Evolutionary conservation across 2,113 vertebrate species (phyloP), one percentile per base, ranked within the genome.

Genomic region (Psephotus haematonotus): DNA sequence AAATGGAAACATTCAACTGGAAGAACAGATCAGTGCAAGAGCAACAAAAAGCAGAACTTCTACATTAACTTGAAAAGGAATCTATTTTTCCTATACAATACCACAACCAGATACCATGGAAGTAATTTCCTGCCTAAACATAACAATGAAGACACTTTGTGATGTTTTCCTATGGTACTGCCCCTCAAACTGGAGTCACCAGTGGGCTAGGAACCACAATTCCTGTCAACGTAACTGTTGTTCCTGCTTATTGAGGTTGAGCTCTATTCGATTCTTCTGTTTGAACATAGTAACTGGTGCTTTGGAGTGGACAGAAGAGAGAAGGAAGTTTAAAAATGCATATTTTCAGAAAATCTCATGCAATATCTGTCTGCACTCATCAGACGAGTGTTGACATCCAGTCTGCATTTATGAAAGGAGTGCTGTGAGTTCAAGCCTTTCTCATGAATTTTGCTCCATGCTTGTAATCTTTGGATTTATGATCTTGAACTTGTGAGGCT

Each of bases 391-490:
- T 44, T 79, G 37, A 68, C 15, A 43, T 43, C 15, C 23, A 76
- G 25, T 50, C 43, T 92, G 76, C 64, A 86, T 93, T 92, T 2
- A 4, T 77, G 67, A 84, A 92, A 83, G 41, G 6, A 25, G 10
- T 94, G 71, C 60, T 71, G 63, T 62, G 49, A 96, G 37, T 96
- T 97, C 92, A 96, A 55, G n/a, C 3, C 31, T 96, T 97, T 98
- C 89, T 97, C 96, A 96, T 94, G 39, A 93, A 83, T 94, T 93
- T 93, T 95, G 11, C 12, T 97, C 31, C 24, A 46, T 92, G 55
- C 72, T 96, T 95, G 50, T 92, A 95, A 87, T 92, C 43, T 97
- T 93, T 86, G 22, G 82, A 97, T 95, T 98, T 97, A 97, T 50
- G 57, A 70, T 77, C 90, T 55, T 82, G 91, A 97, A 90, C 50